phyloP scores from a whole-genome alignment of 2,113 vertebrate genomes.

The Prochilodus magdalenae region DNA sequence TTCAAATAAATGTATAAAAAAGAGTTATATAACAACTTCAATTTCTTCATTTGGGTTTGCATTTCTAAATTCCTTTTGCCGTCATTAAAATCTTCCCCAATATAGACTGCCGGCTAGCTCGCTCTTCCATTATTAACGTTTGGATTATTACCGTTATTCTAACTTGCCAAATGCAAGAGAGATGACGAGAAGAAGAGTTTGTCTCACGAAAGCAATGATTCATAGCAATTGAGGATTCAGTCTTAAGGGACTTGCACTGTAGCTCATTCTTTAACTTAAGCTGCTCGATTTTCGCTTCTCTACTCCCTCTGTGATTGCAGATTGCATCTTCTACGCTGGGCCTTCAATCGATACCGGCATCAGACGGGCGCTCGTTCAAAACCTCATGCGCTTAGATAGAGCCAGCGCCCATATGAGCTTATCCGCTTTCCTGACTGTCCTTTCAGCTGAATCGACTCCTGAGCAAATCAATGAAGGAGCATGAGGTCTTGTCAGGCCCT shows the following conservation, averaged over 20 bases:
- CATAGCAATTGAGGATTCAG: not conserved
- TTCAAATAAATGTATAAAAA: too few species aligned
- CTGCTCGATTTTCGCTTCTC: not conserved
- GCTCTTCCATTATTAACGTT: too few species aligned
- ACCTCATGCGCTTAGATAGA: not conserved
- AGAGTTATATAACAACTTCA: too few species aligned
- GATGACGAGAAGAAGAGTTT: too few species aligned
- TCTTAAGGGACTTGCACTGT: not conserved
- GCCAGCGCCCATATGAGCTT: too few species aligned
- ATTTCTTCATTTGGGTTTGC: not conserved
- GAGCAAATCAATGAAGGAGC: slow-evolving; percentile 1
- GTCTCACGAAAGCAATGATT: too few species aligned
- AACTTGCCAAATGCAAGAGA: too few species aligned
- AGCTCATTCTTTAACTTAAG: not conserved
- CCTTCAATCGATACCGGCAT: slow-evolving; percentile 16
- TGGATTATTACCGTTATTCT: too few species aligned
- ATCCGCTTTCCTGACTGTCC: not conserved
- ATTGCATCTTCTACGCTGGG: not conserved
- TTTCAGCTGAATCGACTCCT: not conserved
- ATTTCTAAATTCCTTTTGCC: not conserved
- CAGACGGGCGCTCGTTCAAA: not conserved
- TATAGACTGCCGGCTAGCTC: too few species aligned
- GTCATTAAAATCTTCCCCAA: not conserved
- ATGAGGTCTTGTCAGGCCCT: not conserved
- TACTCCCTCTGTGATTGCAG: not conserved